Base-by-base conservation (phyloP, 2,113 vertebrate species). In the Hystrix brachyura region DNA sequence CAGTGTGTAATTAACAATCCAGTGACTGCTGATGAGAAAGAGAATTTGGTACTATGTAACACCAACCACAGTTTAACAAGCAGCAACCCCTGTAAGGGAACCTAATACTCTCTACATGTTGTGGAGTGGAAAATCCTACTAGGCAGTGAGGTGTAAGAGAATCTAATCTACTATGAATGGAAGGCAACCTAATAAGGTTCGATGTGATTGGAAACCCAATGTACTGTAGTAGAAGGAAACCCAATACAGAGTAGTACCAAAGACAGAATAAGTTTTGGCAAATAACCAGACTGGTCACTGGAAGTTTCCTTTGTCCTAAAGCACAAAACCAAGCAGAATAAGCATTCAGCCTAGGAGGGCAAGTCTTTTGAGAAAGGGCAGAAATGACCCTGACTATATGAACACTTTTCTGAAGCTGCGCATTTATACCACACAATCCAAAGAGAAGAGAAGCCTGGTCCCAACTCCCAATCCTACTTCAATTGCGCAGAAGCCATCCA, bases 101-200 rank as follows among this genome's bases (percentile, higher is more conserved):
- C 48, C 95, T 96, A 97, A 97, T 89, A 97, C 62, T 94, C 62
- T 94, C 88, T 82, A 69, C 43, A 91, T 65, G 65, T 92, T 80
- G 57, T 97, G 81, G 92, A 96, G 74, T 93, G 79, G 79, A 97
- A 96, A 98, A 96, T 97, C 94, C 87, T 95, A 87, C 92, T 71
- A 96, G 92, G 78, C 94, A 87, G 83, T 91, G 92, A 96, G 55
- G 96, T 97, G 82, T 96, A 95, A 96, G 92, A 51, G 90, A 97
- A 96, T 97, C 92, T 98, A 97, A 97, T 97, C 90, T 97, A 74
- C 91, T 94, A n/a, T 95, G 91, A 98, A 98, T 97, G 96, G 95
- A 96, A 97, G 74, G 80, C 67, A 92, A 91, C 85, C 79, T 91
- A 94, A 96, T 89, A 93, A 74, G 83, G 69, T 95, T 95, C 90